phyloP scores from a whole-genome alignment of 2,113 vertebrate species.

The Semicossyphus pulcher region DNA sequence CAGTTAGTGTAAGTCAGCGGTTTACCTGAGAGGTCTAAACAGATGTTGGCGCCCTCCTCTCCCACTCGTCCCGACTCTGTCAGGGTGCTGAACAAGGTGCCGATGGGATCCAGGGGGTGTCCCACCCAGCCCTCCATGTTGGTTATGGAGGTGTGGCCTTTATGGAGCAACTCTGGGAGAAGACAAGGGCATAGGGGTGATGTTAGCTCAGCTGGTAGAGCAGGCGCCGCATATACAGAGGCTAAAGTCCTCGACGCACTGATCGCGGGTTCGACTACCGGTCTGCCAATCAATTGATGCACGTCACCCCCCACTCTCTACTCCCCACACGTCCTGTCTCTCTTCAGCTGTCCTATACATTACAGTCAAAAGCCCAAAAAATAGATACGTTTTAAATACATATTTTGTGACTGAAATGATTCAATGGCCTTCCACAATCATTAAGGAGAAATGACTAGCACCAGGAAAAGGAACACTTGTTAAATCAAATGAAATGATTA shows the following conservation, averaged over 20 bases:
- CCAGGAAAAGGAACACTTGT: not conserved
- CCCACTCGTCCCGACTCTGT: slow-evolving; percentile 92
- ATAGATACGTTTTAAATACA: not conserved
- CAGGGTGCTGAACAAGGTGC: slow-evolving; percentile 95
- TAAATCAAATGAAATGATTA: not conserved
- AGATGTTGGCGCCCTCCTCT: slow-evolving; percentile 87
- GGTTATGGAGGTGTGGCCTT: slow-evolving; percentile 92
- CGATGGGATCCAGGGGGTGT: slow-evolving; percentile 95
- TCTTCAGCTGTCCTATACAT: too few relatives aligned
- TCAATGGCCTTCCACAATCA: too few relatives aligned
- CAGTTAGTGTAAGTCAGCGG: not conserved
- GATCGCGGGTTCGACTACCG: too few relatives aligned
- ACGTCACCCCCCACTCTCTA: too few relatives aligned
- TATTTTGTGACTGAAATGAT: not conserved
- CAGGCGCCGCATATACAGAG: too few relatives aligned
- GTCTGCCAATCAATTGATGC: too few relatives aligned
- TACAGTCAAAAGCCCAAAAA: not conserved
- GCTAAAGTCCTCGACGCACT: too few relatives aligned
- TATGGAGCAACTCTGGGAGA: slow-evolving; percentile 90
- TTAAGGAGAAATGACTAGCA: not conserved
- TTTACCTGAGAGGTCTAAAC: slow-evolving; percentile 93
- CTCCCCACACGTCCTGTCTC: too few relatives aligned
- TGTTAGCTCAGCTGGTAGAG: too few relatives aligned
- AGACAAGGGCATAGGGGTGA: too few relatives aligned
- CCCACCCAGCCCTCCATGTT: slow-evolving; percentile 99